Percentiles rank a stretch among this genome's conserved stretches.
These are phyloP conservation scores for Haemorhous mexicanus DNA, from an alignment of 2,113 vertebrate genomes.

Conservation along the genomic window DNA sequence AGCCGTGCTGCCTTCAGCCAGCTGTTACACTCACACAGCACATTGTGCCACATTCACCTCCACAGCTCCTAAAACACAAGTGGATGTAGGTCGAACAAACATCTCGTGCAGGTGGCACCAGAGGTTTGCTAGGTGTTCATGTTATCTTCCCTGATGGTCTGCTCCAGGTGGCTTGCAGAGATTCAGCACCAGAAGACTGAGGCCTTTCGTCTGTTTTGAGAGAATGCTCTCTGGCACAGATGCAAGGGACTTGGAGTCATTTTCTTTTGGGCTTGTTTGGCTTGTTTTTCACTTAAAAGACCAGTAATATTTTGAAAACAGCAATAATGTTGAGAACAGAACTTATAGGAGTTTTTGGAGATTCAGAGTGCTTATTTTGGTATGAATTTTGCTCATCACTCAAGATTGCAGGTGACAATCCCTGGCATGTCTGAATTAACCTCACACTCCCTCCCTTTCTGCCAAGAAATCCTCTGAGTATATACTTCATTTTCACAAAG, in stretches of 20 bases:
- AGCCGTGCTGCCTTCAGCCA: neutral
- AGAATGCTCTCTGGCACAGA: neutral
- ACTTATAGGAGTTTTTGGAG: neutral
- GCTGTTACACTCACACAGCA: neutral
- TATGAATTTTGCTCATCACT: neutral
- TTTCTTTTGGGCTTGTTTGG: neutral
- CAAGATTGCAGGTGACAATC: fast-evolving
- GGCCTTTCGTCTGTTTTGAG: fast-evolving
- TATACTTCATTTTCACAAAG: neutral
- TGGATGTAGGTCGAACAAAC: fast-evolving
- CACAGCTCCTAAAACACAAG: neutral
- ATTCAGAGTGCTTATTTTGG: neutral
- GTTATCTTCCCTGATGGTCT: neutral
- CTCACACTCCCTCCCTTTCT: neutral
- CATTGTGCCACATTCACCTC: neutral
- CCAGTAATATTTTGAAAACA: neutral
- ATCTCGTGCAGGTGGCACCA: neutral
- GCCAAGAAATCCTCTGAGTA: neutral
- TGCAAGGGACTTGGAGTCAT: neutral
- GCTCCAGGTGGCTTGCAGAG: neutral
- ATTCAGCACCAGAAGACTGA: neutral
- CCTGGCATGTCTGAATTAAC: neutral
- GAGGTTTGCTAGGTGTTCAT: neutral
- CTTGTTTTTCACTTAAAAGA: neutral
- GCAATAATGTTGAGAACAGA: neutral